Evolutionary conservation across 2,113 vertebrate genomes (phyloP).

Genomic region (Suncus etruscus): DNA sequence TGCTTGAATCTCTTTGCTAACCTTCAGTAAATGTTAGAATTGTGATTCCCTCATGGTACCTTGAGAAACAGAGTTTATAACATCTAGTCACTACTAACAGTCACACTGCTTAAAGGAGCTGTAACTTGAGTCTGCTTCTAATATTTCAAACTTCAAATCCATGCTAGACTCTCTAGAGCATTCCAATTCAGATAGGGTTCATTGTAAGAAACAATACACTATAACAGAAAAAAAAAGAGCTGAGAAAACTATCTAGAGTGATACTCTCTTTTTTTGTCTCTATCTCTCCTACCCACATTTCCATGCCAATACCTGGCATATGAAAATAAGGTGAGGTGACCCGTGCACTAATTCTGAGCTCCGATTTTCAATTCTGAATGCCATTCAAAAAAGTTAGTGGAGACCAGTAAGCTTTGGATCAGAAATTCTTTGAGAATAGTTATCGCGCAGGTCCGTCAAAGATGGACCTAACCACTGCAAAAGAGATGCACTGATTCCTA

Average conservation of each 20-base stretch:
- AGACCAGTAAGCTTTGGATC: constrained; percentile 19
- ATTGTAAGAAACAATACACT: neutral
- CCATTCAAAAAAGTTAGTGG: constrained; percentile 18
- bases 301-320: neutral
- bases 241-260: neutral
- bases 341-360: neutral
- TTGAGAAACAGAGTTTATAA: neutral
- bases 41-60: neutral
- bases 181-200: neutral
- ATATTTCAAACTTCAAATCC: constrained; percentile 54
- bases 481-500: constrained; percentile 14
- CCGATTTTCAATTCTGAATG: neutral
- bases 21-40: neutral
- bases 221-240: neutral
- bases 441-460: constrained; percentile 25
- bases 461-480: neutral
- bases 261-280: neutral
- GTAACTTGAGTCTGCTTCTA: neutral
- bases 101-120: neutral
- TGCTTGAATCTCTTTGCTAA: neutral
- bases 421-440: constrained; percentile 53
- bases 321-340: neutral
- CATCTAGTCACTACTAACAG: neutral
- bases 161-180: neutral
- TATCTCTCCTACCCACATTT: neutral